phyloP scores from a whole-genome alignment of 2,888 invertebrate species.

The Gibbula magus region DNA sequence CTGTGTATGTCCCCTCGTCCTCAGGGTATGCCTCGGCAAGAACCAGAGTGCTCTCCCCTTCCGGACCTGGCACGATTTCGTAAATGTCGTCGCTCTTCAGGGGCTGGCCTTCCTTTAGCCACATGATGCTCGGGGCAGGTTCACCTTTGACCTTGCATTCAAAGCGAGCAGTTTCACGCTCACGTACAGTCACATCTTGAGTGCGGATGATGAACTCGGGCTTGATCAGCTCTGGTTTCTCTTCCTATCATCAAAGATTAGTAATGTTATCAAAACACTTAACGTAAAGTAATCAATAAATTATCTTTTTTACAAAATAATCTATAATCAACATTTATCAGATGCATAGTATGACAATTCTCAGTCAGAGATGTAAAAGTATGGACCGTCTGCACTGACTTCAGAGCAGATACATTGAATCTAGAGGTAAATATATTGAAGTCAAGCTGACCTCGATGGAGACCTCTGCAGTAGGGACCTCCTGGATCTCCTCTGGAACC shows the following conservation, averaged over 20 bases:
- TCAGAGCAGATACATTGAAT: too few species aligned
- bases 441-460: background rate
- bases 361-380: too few species aligned
- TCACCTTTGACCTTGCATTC: slow-evolving; percentile 73
- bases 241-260: slow-evolving; percentile 35
- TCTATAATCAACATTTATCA: too few species aligned
- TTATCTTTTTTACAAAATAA: too few species aligned
- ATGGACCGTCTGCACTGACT: too few species aligned
- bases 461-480: slow-evolving; percentile 6
- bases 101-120: slow-evolving; percentile 87
- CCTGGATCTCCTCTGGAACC: background rate
- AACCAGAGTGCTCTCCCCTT: slow-evolving; percentile 77
- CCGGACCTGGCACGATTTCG: slow-evolving; percentile 76
- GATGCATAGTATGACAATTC: too few species aligned
- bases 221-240: slow-evolving; percentile 47
- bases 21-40: slow-evolving; percentile 81
- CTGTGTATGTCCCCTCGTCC: slow-evolving; percentile 87
- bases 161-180: slow-evolving; percentile 68
- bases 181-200: slow-evolving; percentile 62
- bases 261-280: too few species aligned
- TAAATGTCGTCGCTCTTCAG: slow-evolving; percentile 80
- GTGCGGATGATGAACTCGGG: slow-evolving; percentile 61
- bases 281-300: too few species aligned
- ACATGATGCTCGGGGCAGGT: slow-evolving; percentile 79
- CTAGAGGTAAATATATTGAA: too few species aligned